Evolutionary conservation across 2,797 vertebrate genomes (phyloP), one percentile per base, ranked within the genome.

Genomic region (Onychomys torridus): DNA sequence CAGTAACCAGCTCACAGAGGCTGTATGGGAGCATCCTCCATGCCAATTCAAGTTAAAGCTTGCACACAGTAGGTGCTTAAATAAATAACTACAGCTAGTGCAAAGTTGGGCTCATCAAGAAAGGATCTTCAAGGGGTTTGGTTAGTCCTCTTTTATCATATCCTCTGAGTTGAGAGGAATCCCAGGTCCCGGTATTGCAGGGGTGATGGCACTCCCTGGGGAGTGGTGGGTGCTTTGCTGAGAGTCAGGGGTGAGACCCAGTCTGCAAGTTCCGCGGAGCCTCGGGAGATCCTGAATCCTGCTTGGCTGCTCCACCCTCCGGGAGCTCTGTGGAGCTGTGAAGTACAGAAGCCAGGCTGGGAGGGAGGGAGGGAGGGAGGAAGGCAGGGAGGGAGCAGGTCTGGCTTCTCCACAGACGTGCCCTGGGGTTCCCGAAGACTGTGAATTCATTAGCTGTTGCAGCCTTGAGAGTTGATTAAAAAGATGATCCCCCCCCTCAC

Each of bases 401-500:
- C 29, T 71, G 94, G 34, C 57, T 63, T 59, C 43, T 25, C 5
- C 49, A 76, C 77, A 55, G 90, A 43, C 65, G 5, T 67, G 94
- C 93, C 97, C 96, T 52, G 90, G 61, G 95, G 46, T 81, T 84
- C 63, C 84, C 0, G 0, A 27, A 91, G 8, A 63, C 85, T 37
- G 90, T 52, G 91, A 81, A 91, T 91, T 90, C 82, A 83, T 95
- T 61, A 90, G 67, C 59, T 7, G 71, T 84, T 52, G 71, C 79
- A 85, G 81, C 96, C 46, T 89, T 77, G 77, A 67, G 17, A 82
- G 32, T 86, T 97, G 43, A 88, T 94, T 97, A 93, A 96, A 97
- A 95, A 90, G 94, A 75, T 63, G 85, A 63, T 9, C 43, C 65
- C 19, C 25, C 9, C 43, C 65, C 19, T 16, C 19, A n/a, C 63